phyloP scores from a whole-genome alignment of 2,888 invertebrate genomes.

The Euphydryas editha region DNA sequence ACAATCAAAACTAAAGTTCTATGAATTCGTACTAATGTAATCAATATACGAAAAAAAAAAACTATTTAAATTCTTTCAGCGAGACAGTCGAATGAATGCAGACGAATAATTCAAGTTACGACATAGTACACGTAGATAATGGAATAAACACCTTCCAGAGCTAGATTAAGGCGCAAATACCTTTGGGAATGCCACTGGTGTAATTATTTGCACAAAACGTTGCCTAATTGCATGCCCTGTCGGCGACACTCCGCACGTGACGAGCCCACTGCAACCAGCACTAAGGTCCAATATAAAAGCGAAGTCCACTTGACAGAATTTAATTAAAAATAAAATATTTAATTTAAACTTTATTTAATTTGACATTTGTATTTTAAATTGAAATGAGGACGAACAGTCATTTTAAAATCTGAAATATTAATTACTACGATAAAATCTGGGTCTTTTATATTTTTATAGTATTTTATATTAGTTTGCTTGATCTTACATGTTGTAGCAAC shows the following conservation, averaged over 20 bases:
- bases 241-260: constrained; percentile 66
- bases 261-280: constrained; percentile 1
- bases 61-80: constrained; percentile 8
- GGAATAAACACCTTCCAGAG: constrained; percentile 14
- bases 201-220: constrained; percentile 78
- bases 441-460: no score
- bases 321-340: background rate
- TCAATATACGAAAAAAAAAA: background rate
- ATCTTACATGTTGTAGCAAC: no score
- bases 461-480: no score
- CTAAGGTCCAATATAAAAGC: constrained; percentile 5
- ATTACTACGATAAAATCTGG: background rate
- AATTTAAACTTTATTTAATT: constrained; percentile 1
- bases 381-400: background rate
- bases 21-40: background rate
- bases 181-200: constrained; percentile 54
- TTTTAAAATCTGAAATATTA: background rate
- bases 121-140: constrained; percentile 17
- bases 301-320: constrained; percentile 5
- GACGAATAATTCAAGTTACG: constrained; percentile 15
- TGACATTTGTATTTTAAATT: background rate
- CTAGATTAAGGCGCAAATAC: constrained; percentile 9
- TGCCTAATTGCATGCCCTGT: constrained; percentile 77
- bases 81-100: constrained; percentile 8
- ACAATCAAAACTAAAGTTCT: background rate